Base-by-base conservation (phyloP, 2,113 vertebrate species). In the Megaptera novaeangliae region DNA sequence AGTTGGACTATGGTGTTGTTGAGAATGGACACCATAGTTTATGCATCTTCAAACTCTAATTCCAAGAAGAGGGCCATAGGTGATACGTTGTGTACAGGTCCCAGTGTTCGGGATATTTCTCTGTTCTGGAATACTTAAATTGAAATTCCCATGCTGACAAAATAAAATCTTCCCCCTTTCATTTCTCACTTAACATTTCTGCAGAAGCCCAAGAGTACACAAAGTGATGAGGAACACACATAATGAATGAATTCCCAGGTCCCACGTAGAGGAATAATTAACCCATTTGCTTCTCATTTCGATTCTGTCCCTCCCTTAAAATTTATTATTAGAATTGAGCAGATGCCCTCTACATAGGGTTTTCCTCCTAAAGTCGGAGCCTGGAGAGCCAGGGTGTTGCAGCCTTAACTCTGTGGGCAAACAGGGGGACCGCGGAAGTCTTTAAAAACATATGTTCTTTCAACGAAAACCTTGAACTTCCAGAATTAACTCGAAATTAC, bases 191-290 rank as follows among this genome's bases (percentile, higher is more conserved):
- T 61, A 89, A 88, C 87, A 66, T 72, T 89, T 77, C 44, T 95
- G 69, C 52, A 90, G 96, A 89, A 91, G 41, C 81, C 80, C 93
- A 85, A 72, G 82, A 81, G 87, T 63, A 84, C 80, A 92, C 88
- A 94, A 82, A 83, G 75, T n/a, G 83, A 95, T 39, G 61, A 90
- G 69, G 89, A 88, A 81, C 87, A 97, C 94, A 95, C 0, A 36
- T 95, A 94, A 95, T 95, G 97, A 97, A 84, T 95, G 64, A 93
- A 94, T 97, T 94, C 96, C 95, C 97, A 97, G 93, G 57, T 87
- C 74, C 82, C 80, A 9, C 20, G 39, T 29, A 97, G 63, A 90
- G 74, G 92, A 92, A 94, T 97, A 97, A 98, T 96, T 94, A 98
- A 95, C 96, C 83, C 87, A 96, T 94, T 97, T 97, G 92, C 92